phyloP scores from a whole-genome alignment of 2,888 invertebrate species.

The Merodon equestris region DNA sequence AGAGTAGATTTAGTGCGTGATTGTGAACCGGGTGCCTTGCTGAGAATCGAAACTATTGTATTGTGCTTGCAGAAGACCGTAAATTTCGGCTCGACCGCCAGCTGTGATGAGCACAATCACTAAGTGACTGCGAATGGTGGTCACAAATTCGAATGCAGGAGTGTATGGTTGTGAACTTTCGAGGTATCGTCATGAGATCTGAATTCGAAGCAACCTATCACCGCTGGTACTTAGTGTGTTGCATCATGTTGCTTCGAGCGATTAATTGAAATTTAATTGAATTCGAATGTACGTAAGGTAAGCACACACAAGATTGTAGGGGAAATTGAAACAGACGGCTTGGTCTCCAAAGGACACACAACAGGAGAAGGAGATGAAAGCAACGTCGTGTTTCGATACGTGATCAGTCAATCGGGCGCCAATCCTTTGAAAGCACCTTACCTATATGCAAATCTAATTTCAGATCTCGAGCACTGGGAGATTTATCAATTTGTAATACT shows the following conservation, averaged over 20 bases:
- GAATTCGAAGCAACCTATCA: too few species aligned
- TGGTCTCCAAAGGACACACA: neutral
- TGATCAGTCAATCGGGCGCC: slow-evolving; percentile 40
- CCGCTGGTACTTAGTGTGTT: too few species aligned
- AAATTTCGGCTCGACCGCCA: slow-evolving; percentile 25
- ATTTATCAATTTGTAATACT: slow-evolving; percentile 46
- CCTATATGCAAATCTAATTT: slow-evolving; percentile 49
- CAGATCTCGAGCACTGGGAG: slow-evolving; percentile 43
- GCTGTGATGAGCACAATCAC: too few species aligned
- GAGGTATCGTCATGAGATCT: too few species aligned
- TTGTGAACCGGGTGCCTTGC: neutral
- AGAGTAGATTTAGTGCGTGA: too few species aligned
- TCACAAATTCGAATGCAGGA: too few species aligned
- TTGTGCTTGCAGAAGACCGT: too few species aligned
- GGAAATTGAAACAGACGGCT: neutral
- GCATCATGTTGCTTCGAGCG: slow-evolving; percentile 43
- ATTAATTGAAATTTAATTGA: slow-evolving; percentile 66
- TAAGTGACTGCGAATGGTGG: too few species aligned
- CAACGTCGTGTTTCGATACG: slow-evolving; percentile 15
- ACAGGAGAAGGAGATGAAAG: neutral
- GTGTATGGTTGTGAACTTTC: too few species aligned
- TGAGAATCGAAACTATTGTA: too few species aligned
- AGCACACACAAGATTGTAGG: slow-evolving; percentile 10
- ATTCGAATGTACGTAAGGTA: slow-evolving; percentile 35
- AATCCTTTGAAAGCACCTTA: slow-evolving; percentile 53